Evolutionary conservation across 2,888 invertebrate genomes (phyloP).

Genomic region (Mycogona germanica): DNA sequence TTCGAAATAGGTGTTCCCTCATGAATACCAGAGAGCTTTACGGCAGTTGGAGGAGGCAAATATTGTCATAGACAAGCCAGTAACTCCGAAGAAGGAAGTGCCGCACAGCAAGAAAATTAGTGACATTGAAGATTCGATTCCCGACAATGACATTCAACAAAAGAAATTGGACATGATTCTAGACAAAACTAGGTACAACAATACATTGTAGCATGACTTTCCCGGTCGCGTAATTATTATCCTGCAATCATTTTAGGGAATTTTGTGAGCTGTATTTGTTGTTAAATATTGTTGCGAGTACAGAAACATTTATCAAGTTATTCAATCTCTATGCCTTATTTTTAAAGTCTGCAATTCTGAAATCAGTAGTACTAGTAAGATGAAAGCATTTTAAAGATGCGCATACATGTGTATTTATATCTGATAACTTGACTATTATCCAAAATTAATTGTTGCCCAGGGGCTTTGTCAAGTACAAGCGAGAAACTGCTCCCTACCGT

Average conservation of each 20-base stretch:
- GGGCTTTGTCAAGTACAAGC: conserved; percentile 92
- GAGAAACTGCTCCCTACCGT: conserved; percentile 77
- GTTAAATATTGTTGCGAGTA: too few relatives aligned
- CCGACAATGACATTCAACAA: conserved; percentile 61
- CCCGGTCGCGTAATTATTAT: too few relatives aligned
- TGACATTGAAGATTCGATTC: conserved; percentile 82
- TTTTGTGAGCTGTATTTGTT: too few relatives aligned
- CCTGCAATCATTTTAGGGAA: too few relatives aligned
- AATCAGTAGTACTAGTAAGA: too few relatives aligned
- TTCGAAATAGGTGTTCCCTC: conserved; percentile 90
- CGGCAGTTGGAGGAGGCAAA: conserved; percentile 47
- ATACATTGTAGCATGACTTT: too few relatives aligned
- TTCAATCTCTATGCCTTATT: too few relatives aligned
- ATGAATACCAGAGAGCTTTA: conserved; percentile 86
- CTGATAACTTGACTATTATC: neutral
- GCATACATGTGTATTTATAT: neutral
- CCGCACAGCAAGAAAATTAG: conserved; percentile 39
- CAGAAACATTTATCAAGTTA: too few relatives aligned
- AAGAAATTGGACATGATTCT: conserved; percentile 67
- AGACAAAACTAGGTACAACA: conserved; percentile 62
- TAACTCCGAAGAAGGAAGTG: conserved; percentile 22
- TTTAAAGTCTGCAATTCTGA: too few relatives aligned
- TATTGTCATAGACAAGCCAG: conserved; percentile 14
- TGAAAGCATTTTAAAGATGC: too few relatives aligned
- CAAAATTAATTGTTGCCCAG: conserved; percentile 35